These are phyloP conservation scores for Podargus strigoides DNA, from an alignment of 2,797 vertebrate genomes.

Conservation along the genomic window DNA sequence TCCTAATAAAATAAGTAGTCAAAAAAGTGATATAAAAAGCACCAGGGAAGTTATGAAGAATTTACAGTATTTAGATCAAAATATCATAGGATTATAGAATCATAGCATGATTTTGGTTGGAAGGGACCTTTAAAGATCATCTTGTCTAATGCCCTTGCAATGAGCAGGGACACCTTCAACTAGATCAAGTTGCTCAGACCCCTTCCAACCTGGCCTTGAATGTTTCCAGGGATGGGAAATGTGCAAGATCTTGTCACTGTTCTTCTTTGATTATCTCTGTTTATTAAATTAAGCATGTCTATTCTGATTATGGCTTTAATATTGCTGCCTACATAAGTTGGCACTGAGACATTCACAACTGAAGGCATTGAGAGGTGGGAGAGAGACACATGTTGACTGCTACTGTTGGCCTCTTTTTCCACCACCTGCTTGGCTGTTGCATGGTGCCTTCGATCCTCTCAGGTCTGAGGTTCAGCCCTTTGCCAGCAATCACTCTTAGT, in stretches of 20 bases:
- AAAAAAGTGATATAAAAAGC: background rate
- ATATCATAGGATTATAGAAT: background rate
- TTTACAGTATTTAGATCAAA: background rate
- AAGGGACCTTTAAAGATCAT: background rate
- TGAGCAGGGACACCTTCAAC: background rate
- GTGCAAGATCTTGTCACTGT: background rate
- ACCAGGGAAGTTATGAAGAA: background rate
- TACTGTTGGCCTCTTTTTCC: background rate
- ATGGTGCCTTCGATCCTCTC: background rate
- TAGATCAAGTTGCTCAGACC: background rate
- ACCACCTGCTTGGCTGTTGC: background rate
- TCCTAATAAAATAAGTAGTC: background rate
- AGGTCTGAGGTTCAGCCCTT: background rate
- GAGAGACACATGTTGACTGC: background rate
- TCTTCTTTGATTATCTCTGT: background rate
- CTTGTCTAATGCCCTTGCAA: background rate
- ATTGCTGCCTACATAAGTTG: background rate
- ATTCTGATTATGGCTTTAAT: background rate
- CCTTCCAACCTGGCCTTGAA: background rate
- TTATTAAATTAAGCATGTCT: background rate
- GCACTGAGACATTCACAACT: background rate
- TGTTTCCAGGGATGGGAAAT: background rate
- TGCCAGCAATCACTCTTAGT: background rate
- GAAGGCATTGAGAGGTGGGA: background rate
- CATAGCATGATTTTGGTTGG: background rate